Evolutionary conservation across 2,888 invertebrate genomes (phyloP).

Genomic region (Oscheius onirici): DNA sequence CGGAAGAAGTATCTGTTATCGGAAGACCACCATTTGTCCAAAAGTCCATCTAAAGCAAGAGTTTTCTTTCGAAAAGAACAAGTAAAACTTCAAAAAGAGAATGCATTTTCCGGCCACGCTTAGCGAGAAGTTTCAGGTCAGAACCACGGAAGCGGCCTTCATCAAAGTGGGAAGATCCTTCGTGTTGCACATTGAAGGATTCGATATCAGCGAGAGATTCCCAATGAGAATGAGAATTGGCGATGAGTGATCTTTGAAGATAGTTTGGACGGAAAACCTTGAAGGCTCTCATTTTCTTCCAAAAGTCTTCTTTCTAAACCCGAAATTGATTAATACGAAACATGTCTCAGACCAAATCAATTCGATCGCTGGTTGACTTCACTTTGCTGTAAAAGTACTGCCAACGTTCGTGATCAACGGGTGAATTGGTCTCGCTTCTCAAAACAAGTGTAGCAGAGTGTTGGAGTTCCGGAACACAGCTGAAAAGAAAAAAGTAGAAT

Average conservation of each 20-base stretch:
- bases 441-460: slow-evolving; percentile 57
- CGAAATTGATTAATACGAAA: neutral
- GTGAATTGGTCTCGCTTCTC: slow-evolving; percentile 47
- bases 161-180: slow-evolving; percentile 39
- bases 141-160: slow-evolving; percentile 40
- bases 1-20: slow-evolving; percentile 4
- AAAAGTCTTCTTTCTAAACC: slow-evolving; percentile 51
- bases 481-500: slow-evolving; percentile 4
- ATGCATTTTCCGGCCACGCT: slow-evolving; percentile 35
- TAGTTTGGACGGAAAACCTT: slow-evolving; percentile 58
- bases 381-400: slow-evolving; percentile 56
- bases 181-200: slow-evolving; percentile 40
- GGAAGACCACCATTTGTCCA: slow-evolving; percentile 35
- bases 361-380: slow-evolving; percentile 38
- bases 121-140: slow-evolving; percentile 34
- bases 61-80: neutral
- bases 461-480: slow-evolving; percentile 52
- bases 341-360: slow-evolving; percentile 43
- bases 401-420: slow-evolving; percentile 56
- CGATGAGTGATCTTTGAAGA: slow-evolving; percentile 46
- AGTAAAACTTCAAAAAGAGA: slow-evolving; percentile 37
- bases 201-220: slow-evolving; percentile 30
- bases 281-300: slow-evolving; percentile 53
- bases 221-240: slow-evolving; percentile 46
- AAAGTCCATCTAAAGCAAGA: slow-evolving; percentile 37